Evolutionary conservation across 1,140 invertebrate species (phyloP), one percentile per base, ranked within the genome.

Genomic region (Parapsyche elsis): DNA sequence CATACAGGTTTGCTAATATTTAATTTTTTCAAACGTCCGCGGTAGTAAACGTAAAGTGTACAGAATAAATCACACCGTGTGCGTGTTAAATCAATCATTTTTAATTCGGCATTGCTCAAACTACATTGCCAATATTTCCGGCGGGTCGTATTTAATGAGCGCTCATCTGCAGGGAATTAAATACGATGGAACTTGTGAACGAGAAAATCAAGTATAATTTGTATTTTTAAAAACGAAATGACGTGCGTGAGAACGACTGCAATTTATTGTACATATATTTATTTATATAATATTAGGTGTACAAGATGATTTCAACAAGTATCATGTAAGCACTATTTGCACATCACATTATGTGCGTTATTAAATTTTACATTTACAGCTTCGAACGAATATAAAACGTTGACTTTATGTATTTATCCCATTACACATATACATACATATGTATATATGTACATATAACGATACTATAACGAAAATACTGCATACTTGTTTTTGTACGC

Each of bases 361-460:
- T 67, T 67, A 67, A 67, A 67, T 26, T 26, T 67, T 26, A 67
- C 64, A 67, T 67, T 67, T 67, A 67, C 64, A 67, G 24, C 64
- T 26, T 67, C 0, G 23, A 24, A 30, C 64, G 64, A 26, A 67
- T 67, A 67, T 67, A 67, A 67, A 67, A 26, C 64, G 24, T 23
- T 26, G 9, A 67, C 14, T 67, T 67, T 67, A 67, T 67, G 64
- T 9, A 26, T 67, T 67, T 67, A 67, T 67, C 21, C 26, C 24
- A 67, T 67, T 67, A 67, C 24, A 67, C 64, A 30, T 67, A 67
- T n/a, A n/a, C n/a, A n/a, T n/a, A n/a, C n/a, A n/a, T n/a, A n/a
- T n/a, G n/a, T n/a, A n/a, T n/a, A n/a, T n/a, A n/a, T n/a, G n/a
- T n/a, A n/a, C n/a, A n/a, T 67, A 67, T 67, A 67, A 67, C 64